phyloP scores from a whole-genome alignment of 37 sponge, comb jelly and placozoan genomes.

The Oscarella lobularis region DNA sequence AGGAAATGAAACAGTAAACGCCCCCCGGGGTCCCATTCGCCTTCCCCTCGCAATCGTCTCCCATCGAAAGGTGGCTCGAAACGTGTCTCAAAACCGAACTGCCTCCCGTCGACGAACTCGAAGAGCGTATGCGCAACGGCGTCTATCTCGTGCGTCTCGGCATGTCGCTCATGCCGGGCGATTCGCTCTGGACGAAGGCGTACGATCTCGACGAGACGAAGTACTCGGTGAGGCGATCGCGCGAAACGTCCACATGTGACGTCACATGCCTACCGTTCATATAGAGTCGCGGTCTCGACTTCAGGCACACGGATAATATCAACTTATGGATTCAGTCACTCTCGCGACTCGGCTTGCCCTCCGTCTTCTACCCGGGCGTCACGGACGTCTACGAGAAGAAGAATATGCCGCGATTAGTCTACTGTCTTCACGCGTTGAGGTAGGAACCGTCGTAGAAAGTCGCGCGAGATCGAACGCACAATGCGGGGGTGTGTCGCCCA shows the following conservation, averaged over 20 bases:
- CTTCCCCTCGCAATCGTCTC: background rate
- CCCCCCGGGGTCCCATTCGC: background rate
- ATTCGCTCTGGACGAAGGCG: constrained; percentile 45
- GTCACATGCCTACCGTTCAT: background rate
- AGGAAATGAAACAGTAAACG: constrained; percentile 56
- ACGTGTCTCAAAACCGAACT: constrained; percentile 17
- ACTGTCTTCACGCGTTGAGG: constrained; percentile 73
- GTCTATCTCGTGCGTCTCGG: constrained; percentile 58
- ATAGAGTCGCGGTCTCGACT: constrained; percentile 52
- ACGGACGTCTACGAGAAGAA: constrained; percentile 65
- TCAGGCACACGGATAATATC: constrained; percentile 83
- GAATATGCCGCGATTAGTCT: constrained; percentile 61
- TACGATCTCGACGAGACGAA: constrained; percentile 50
- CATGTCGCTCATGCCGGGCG: constrained; percentile 39
- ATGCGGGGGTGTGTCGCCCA: background rate
- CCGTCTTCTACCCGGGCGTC: constrained; percentile 63
- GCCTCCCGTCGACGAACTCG: constrained; percentile 44
- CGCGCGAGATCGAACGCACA: background rate
- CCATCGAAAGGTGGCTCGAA: constrained; percentile 53
- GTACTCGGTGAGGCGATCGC: constrained; percentile 24
- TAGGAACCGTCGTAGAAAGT: background rate
- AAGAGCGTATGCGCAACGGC: constrained; percentile 42
- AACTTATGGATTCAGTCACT: constrained; percentile 61
- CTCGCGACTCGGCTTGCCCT: constrained; percentile 52
- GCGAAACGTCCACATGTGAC: background rate